Base-by-base conservation (phyloP, 2,888 invertebrate species). In the Agrenia bidenticulata region DNA sequence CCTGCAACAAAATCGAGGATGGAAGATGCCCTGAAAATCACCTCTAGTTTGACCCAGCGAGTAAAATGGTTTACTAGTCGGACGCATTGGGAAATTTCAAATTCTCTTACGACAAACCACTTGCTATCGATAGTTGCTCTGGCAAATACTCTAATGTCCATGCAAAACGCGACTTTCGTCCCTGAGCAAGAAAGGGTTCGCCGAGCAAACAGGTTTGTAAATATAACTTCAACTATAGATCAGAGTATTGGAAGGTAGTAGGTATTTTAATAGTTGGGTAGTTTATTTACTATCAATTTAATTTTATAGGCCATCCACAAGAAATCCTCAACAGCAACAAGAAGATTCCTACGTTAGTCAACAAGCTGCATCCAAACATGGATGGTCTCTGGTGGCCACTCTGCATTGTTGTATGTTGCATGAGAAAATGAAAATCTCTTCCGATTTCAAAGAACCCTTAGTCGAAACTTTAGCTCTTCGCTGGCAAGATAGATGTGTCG, bases 401-500 rank as follows among this genome's bases (percentile, higher is more conserved):
- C 84, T 98, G 55, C 98, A 99, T 81, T 97, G 97, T 78, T 94
- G 98, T 26, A 84, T 97, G 54, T 82, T 99, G 66, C 97, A 98
- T 0, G 97, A 98, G 77, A 92, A 94, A 80, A 90, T 96, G 9
- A 88, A 87, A 24, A 69, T 66, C 53, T 64, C 57, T 1, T 63
- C 74, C 79, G 86, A 85, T 67, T 95, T 93, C 81, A 93, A 95
- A 79, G 86, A 94, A n/a, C 96, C 97, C 0, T 92, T 94, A 81
- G 93, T 99, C 2, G 98, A 99, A 81, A 92, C 96, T 88, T 85
- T 99, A 84, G 98, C 97, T 0, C 87, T 96, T 19, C 85, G 96
- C 69, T 99, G 99, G 99, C 98, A 99, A 80, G 98, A 99, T 82
- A 92, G 96, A 77, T 99, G 98, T 80, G 85, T 98, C 4, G 98